Percentiles rank a stretch among this genome's conserved stretches.
Conservation (phyloP, 1,140 invertebrate genomes). For the Bombus waltoni region DNA sequence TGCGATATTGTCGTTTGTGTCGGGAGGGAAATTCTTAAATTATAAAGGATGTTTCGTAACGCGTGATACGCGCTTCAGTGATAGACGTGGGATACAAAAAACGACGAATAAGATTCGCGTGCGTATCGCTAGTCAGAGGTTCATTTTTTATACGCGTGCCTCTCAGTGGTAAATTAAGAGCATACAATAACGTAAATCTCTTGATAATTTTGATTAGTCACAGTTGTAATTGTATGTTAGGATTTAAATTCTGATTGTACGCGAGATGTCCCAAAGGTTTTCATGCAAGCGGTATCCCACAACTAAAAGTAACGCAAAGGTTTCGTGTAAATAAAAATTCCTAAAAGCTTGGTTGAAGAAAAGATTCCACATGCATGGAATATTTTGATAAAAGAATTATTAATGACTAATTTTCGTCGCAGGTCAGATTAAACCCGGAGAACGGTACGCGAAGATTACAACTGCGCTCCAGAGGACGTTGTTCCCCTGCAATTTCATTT, state of each 20-base stretch:
- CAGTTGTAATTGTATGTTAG: neutral
- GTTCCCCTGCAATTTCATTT: neutral
- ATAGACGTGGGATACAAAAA: neutral
- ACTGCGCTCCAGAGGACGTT: neutral
- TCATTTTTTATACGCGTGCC: neutral
- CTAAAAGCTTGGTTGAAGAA: neutral
- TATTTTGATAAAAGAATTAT: neutral
- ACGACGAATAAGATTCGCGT: neutral
- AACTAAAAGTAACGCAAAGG: neutral
- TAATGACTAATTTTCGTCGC: neutral
- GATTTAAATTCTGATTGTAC: too few species aligned
- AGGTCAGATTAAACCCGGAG: neutral
- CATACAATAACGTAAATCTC: too few species aligned
- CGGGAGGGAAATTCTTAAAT: neutral
- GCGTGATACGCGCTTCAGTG: neutral
- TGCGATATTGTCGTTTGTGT: neutral
- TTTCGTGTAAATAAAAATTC: neutral
- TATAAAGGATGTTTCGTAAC: neutral
- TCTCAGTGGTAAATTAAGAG: neutral
- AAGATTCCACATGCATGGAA: neutral
- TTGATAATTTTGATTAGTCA: neutral
- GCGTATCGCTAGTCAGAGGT: neutral
- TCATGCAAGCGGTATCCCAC: too few species aligned
- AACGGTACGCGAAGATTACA: neutral
- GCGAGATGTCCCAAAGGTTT: too few species aligned